Conservation (phyloP, 2,888 invertebrate genomes). For the Synanthedon andrenaeformis region DNA sequence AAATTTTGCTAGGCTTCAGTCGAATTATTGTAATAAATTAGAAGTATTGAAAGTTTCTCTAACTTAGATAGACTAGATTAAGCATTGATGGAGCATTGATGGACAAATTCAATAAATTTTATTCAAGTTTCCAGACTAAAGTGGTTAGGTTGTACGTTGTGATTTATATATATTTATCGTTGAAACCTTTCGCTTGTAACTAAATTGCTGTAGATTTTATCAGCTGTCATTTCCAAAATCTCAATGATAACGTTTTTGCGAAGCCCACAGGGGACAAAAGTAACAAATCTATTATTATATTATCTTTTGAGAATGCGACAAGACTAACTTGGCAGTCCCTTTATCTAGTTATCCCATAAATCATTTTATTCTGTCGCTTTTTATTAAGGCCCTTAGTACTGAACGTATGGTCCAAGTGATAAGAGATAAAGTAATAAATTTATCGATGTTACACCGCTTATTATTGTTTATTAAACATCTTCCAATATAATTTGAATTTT, state of each 20-base stretch:
- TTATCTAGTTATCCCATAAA: constrained; percentile 57
- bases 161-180: too few species aligned
- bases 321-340: constrained; percentile 44
- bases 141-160: too few species aligned
- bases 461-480: background rate
- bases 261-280: constrained; percentile 22
- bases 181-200: too few species aligned
- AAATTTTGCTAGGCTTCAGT: too few species aligned
- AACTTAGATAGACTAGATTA: too few species aligned
- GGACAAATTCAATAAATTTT: too few species aligned
- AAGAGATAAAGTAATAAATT: background rate
- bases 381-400: constrained; percentile 42
- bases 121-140: too few species aligned
- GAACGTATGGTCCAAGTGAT: constrained; percentile 12
- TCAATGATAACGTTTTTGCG: constrained; percentile 8
- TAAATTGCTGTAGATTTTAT: background rate
- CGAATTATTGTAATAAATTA: too few species aligned
- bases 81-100: too few species aligned
- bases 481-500: too few species aligned
- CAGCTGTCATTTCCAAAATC: background rate
- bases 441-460: background rate
- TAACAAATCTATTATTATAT: constrained; percentile 53
- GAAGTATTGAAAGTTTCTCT: too few species aligned
- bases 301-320: constrained; percentile 28
- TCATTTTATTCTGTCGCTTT: constrained; percentile 60